Conservation (phyloP, 2,113 vertebrate species). For the Saguinus imperator region DNA sequence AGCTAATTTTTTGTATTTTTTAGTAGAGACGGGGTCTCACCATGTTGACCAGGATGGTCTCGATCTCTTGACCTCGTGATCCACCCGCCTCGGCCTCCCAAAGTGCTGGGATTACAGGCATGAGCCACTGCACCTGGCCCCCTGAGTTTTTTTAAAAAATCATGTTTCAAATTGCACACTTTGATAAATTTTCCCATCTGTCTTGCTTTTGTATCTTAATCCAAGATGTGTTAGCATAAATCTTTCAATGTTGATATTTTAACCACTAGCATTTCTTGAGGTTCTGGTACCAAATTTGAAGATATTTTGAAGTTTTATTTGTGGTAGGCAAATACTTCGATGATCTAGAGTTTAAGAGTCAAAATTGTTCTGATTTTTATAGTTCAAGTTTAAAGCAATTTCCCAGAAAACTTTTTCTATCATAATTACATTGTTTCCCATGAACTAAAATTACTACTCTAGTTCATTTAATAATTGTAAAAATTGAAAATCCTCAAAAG, state of each 20-base stretch:
- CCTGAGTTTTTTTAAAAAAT: neutral
- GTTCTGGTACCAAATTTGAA: slow-evolving; percentile 43
- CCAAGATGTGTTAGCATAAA: neutral
- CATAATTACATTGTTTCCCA: slow-evolving; percentile 47
- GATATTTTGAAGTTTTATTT: slow-evolving; percentile 43
- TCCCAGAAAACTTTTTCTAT: slow-evolving; percentile 23
- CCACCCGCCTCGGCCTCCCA: too few species aligned
- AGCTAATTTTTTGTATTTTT: too few species aligned
- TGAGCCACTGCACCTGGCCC: too few species aligned
- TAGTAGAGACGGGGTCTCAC: too few species aligned
- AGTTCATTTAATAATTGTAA: slow-evolving; percentile 59
- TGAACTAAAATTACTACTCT: slow-evolving; percentile 49
- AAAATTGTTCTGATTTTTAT: slow-evolving; percentile 53
- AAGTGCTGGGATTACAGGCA: too few species aligned
- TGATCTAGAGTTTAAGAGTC: neutral
- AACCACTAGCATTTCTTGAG: slow-evolving; percentile 39
- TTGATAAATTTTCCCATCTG: neutral
- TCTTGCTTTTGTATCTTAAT: neutral
- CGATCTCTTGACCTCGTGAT: too few species aligned
- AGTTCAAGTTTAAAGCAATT: slow-evolving; percentile 41
- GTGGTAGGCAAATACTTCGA: neutral
- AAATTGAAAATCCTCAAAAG: slow-evolving; percentile 33
- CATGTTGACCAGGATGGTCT: too few species aligned
- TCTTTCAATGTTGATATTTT: slow-evolving; percentile 43
- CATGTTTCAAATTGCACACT: neutral